Evolutionary conservation across 2,888 invertebrate species (phyloP).

Genomic region (Bibio marci): DNA sequence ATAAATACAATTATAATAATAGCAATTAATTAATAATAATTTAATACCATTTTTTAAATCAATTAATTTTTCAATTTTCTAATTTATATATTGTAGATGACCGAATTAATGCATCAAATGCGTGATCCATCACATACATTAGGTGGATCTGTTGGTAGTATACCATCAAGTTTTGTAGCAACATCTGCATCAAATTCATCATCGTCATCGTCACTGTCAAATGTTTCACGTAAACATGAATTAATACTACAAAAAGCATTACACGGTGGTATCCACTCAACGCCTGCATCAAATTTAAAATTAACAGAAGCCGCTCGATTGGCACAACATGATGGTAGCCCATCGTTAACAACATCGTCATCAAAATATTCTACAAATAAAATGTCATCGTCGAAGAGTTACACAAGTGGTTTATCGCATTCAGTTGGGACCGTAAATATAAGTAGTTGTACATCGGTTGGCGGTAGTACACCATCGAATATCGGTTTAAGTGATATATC

Average conservation of each 20-base stretch:
- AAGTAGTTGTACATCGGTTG: background rate
- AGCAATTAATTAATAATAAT: too few species aligned
- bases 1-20: too few species aligned
- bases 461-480: background rate
- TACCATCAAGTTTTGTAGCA: conserved; percentile 23
- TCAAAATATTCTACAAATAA: conserved; percentile 12
- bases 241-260: conserved; percentile 15
- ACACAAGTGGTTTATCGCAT: conserved; percentile 27
- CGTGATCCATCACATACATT: conserved; percentile 28
- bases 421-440: conserved; percentile 25
- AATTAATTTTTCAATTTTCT: background rate
- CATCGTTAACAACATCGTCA: conserved; percentile 21
- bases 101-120: conserved; percentile 31
- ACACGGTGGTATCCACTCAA: conserved; percentile 20
- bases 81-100: conserved; percentile 21
- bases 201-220: conserved; percentile 1
- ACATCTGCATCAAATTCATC: conserved; percentile 5
- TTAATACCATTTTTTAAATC: too few species aligned
- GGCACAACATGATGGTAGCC: conserved; percentile 27
- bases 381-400: conserved; percentile 28
- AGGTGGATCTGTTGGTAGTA: conserved; percentile 28
- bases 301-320: conserved; percentile 23
- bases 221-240: conserved; percentile 11
- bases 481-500: conserved; percentile 43
- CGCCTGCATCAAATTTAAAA: conserved; percentile 27